Base-by-base conservation (phyloP, 2,113 vertebrate genomes). In the Cettia cetti region DNA sequence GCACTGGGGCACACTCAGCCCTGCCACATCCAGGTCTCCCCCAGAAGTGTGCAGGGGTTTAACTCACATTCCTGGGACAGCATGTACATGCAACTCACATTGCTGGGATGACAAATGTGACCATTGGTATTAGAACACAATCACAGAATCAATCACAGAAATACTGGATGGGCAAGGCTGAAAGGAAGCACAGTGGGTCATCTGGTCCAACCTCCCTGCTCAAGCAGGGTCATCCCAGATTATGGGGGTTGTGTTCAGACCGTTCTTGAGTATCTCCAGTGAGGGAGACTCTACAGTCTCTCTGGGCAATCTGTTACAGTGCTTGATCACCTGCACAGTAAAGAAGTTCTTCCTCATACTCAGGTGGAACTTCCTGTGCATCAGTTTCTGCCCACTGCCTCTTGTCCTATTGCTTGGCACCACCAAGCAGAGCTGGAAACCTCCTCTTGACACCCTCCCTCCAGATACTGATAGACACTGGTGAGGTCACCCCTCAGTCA, bases 321-420 rank as follows among this genome's bases (percentile, higher is more conserved):
- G 47, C 2, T 0, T 10, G 13, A 2, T 45, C 19, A 45, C 3
- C n/a, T 14, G 23, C n/a, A 45, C 28, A 70, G 4, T 24, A 30
- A 65, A 64, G 19, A n/a, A 39, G 7, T 47, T 54, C 13, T 47
- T 54, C 16, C 23, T 63, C 2, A 13, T 6, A 21, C 13, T 68
- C 31, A 63, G 13, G 6, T 8, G 2, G 15, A 69, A 24, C 15
- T 60, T 4, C 22, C 10, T 15, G 2, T 33, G 8, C 23, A 28
- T 28, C 54, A 53, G 10, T 47, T 70, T 54, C 56, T 24, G 6
- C 19, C 15, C 1, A 0, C 9, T 20, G 4, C 30, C 40, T 39
- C 23, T n/a, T 70, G 15, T 47, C 19, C 28, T 30, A 6, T 7
- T 47, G 15, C 40, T 40, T 40, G 8, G 13, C 3, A 70, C 10